phyloP scores from a whole-genome alignment of 2,888 invertebrate species.

The Nematopogon swammerdamellus region DNA sequence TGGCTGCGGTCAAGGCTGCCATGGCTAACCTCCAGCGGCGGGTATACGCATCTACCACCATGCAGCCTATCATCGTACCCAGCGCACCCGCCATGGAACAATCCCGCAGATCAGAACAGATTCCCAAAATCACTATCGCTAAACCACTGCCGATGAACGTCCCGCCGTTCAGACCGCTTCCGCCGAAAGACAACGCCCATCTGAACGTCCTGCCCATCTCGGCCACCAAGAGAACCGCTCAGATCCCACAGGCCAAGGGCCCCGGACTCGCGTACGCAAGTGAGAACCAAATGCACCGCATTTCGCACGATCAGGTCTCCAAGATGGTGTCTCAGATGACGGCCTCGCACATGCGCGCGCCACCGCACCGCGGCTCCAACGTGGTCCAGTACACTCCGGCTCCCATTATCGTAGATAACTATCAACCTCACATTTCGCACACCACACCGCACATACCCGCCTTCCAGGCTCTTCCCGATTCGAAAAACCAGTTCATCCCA shows the following conservation, averaged over 20 bases:
- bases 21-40: background rate
- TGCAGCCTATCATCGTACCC: constrained; percentile 39
- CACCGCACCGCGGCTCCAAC: constrained; percentile 13
- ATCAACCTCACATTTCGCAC: constrained; percentile 19
- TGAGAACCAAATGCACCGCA: constrained; percentile 34
- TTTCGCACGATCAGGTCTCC: constrained; percentile 30
- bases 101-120: constrained; percentile 19
- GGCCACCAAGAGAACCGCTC: constrained; percentile 29
- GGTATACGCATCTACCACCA: constrained; percentile 25
- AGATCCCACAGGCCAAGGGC: constrained; percentile 35
- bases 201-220: constrained; percentile 49
- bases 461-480: constrained; percentile 53
- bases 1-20: background rate
- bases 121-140: constrained; percentile 36
- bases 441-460: constrained; percentile 15
- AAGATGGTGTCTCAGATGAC: constrained; percentile 29
- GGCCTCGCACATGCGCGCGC: constrained; percentile 31
- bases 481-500: constrained; percentile 53
- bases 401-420: constrained; percentile 25
- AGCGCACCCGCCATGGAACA: constrained; percentile 24
- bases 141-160: constrained; percentile 59
- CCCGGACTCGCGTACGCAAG: constrained; percentile 39
- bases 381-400: constrained; percentile 30
- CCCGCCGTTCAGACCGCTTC: constrained; percentile 78
- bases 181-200: constrained; percentile 56